A percentile compares a stretch with the other conserved stretches of the same genome.
Conservation (phyloP, 2,888 invertebrate genomes). For the Zelleria hepariella region DNA sequence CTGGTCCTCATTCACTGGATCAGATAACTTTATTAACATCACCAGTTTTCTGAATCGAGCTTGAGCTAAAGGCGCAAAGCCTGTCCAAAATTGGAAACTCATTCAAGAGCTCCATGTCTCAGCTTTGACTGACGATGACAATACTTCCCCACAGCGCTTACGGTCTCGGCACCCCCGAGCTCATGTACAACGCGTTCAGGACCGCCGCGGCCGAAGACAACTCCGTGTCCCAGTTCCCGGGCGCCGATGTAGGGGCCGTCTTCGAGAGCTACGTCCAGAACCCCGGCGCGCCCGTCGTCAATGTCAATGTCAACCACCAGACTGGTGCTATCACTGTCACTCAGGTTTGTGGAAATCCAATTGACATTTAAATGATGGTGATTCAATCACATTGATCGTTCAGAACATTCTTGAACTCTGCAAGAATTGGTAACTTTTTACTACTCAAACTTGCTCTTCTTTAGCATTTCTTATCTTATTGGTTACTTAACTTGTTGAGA, state of each 20-base stretch:
- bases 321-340: slow-evolving; percentile 36
- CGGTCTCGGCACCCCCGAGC: slow-evolving; percentile 39
- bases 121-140: background rate
- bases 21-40: no score
- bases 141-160: slow-evolving; percentile 35
- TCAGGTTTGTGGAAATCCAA: slow-evolving; percentile 37
- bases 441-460: no score
- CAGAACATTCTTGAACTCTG: no score
- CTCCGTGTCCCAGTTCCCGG: slow-evolving; percentile 28
- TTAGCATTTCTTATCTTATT: no score
- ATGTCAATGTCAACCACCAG: slow-evolving; percentile 48
- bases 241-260: slow-evolving; percentile 45
- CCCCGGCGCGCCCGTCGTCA: slow-evolving; percentile 72
- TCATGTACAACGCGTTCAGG: slow-evolving; percentile 47
- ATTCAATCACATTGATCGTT: no score
- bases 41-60: no score
- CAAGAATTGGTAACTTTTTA: no score
- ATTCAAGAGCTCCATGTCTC: background rate
- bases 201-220: slow-evolving; percentile 38
- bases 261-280: slow-evolving; percentile 75
- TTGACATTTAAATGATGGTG: no score
- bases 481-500: no score
- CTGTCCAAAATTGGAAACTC: background rate
- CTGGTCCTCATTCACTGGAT: no score
- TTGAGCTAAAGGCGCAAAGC: no score